Base-by-base conservation (phyloP, 2,113 vertebrate genomes). In the Malurus cyaneus region DNA sequence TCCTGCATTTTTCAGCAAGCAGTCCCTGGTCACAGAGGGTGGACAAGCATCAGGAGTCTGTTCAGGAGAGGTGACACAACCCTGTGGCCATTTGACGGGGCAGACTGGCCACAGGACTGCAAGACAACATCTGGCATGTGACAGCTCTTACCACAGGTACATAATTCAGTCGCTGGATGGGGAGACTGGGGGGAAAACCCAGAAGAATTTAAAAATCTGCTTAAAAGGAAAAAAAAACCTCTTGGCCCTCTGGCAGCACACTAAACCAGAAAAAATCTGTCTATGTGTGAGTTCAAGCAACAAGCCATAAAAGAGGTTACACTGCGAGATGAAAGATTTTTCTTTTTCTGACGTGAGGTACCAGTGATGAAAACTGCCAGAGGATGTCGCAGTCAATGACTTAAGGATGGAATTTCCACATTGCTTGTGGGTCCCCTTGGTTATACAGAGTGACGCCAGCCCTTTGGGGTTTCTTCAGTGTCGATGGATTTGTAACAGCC, bases 381-480 rank as follows among this genome's bases (percentile, higher is more conserved):
- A 88, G 85, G 91, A 92, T 92, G 95, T 92, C 69, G 2, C 93
- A 96, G 81, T 50, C 0, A 31, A 14, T 96, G 96, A 96, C 92
- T 89, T 90, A 54, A 95, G 79, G 89, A 88, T 88, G 95, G 95
- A 94, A 93, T 96, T 97, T 96, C 95, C 96, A 89, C 93, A 86
- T 49, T 60, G 47, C 81, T 85, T 64, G 67, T 86, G 71, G 47
- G 81, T 88, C 28, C 50, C 60, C 71, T 86, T 89, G 67, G 31
- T 87, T 86, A 24, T 77, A 44, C 26, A 46, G 61, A 54, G 82
- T 96, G 90, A 96, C 64, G 79, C 89, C 95, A 94, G 54, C 66
- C 39, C 53, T 24, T 29, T 12, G 18, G 81, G 36, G n/a, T 89
- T 79, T 16, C 62, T 77, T 32, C 32, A 69, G 53, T 3, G 4